Base-by-base conservation (phyloP, 2,797 vertebrate genomes). In the Delichon dasypus region DNA sequence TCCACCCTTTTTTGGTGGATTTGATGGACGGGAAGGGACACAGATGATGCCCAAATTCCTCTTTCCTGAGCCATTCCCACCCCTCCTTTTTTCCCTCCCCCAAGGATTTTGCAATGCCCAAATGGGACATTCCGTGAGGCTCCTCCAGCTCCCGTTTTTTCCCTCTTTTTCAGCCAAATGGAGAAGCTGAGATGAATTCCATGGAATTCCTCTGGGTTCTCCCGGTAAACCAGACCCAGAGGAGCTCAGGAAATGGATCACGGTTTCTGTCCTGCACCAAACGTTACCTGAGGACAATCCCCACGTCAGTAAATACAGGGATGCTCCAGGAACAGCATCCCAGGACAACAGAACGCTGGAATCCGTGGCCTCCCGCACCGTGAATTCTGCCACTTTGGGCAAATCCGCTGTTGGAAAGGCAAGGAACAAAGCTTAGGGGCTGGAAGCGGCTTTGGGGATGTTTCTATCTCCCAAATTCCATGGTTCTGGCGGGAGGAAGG, bases 281-380 rank as follows among this genome's bases (percentile, higher is more conserved):
- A 15, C 26, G 0, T 89, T 87, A 97, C 96, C 95, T 93, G 96
- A 97, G 76, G 93, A 25, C 54, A 86, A 98, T 47, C 97, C 98
- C 98, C 98, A 99, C 16, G 97, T 97, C 48, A 99, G 97, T 1
- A 96, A 90, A 75, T 99, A 99, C 3, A 94, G 98, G 23, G 98
- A 98, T 71, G 94, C 98, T 9, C 97, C 98, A 8, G 96, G 94
- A 27, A 98, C 98, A 2, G 96, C 97, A 1, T 74, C 97, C 99
- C 99, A 99, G 91, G 97, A 98, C 34, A 99, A 95, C 67, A 98
- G 70, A 40, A 97, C 21, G 48, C 98, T 98, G 91, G 97, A 97
- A 79, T 98, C 97, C 0, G 97, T 96, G 5, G 94, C 97, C 88
- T 98, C 98, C 88, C 97, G 92, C 20, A 97, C 93, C 11, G 73